Evolutionary conservation across 2,888 invertebrate genomes (phyloP), one percentile per base, ranked within the genome.

Genomic region (Gastrophysa polygoni): DNA sequence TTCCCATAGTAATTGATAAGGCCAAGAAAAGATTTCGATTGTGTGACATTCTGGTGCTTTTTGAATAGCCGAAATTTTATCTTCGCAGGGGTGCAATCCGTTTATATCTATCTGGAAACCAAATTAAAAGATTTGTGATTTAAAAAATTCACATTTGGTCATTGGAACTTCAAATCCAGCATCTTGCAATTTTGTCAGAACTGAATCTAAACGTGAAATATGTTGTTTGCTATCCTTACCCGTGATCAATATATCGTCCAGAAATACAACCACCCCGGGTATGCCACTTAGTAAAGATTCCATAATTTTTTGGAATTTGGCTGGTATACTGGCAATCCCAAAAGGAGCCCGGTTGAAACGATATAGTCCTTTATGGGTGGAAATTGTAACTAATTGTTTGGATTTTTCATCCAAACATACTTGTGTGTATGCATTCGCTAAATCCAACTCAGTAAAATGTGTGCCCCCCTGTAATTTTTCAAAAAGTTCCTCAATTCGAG

Each of bases 301-400:
- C 49, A 63, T 55, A 4, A 63, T 47, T 60, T 60, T 63, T 49
- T 62, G 43, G 59, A 63, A 63, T 63, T 63, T 54, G 4, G 49
- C 28, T 16, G 49, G 49, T 24, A 48, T 48, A 18, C 55, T 54
- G 6, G 59, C 38, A 16, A 63, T 48, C 1, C 63, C 74, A 46
- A 68, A 58, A 50, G 50, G 58, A 16, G 50, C 38, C 17, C 73
- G 50, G 3, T 67, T 72, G 54, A 70, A 74, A 56, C 63, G 64
- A 51, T 63, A 73, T 21, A 73, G 51, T 0, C 61, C 64, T 28
- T 55, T 58, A n/a, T 60, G 58, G 11, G 68, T 66, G 17, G 38
- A 61, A 43, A 68, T 66, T 0, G 65, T 63, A 18, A 59, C 20
- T 16, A 59, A 49, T 38, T 57, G 18, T 52, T 60, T 55, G 1